These are phyloP conservation scores for Varecia variegata DNA, from an alignment of 2,797 vertebrate genomes.

Conservation along the genomic window DNA sequence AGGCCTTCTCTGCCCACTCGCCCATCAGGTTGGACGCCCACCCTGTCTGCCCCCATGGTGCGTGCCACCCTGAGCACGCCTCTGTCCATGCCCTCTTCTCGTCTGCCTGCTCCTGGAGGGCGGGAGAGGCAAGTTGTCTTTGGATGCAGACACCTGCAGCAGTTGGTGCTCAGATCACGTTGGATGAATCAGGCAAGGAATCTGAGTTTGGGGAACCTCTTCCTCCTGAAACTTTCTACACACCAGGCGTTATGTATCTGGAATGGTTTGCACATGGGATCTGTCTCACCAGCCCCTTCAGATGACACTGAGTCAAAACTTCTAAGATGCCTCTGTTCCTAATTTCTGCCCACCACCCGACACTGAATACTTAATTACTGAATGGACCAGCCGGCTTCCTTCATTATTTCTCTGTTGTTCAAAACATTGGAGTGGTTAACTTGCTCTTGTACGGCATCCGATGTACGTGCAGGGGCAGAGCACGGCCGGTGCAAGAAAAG, in stretches of 20 bases:
- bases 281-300: not conserved
- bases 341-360: not conserved
- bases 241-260: not conserved
- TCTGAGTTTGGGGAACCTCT: not conserved
- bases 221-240: not conserved
- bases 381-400: not conserved
- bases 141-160: fast-evolving
- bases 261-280: not conserved
- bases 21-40: not conserved
- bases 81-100: not conserved
- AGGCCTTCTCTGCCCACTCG: not conserved
- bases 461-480: not conserved
- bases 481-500: not conserved
- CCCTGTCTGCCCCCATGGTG: not conserved
- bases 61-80: fast-evolving
- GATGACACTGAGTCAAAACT: not conserved
- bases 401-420: not conserved
- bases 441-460: not conserved
- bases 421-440: not conserved
- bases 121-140: not conserved
- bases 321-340: not conserved
- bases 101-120: not conserved
- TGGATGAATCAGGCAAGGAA: not conserved
- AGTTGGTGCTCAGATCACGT: not conserved
- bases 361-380: not conserved